Evolutionary conservation across 2,888 invertebrate genomes (phyloP), one percentile per base, ranked within the genome.

Genomic region (Pseudococcus viburni): DNA sequence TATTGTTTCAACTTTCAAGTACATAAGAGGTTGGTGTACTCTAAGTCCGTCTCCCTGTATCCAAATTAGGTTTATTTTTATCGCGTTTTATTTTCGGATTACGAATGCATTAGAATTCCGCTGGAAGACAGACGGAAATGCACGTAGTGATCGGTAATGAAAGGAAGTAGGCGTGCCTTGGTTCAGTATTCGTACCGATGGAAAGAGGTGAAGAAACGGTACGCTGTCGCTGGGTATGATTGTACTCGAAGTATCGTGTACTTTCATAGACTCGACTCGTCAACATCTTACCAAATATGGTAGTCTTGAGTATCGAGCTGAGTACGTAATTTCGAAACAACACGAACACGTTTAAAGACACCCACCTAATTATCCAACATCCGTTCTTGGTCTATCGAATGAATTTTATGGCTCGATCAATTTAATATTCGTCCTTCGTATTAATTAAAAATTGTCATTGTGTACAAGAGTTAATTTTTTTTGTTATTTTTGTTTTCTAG

Each of bases 401-500:
- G 26, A 33, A 33, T 33, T 33, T 33, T 33, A 33, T 33, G 1
- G 26, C 26, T 33, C 26, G 26, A 33, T 33, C 26, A 33, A 15
- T 6, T 26, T 33, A 0, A 39, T 73, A 19, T 15, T 73, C 33
- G 73, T 33, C 73, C 73, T 73, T 73, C 33, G 39, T 73, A 39
- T 73, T 73, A 73, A 73, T 73, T 73, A 68, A 33, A 73, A 73
- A 68, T 68, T 19, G 9, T 22, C 22, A 12, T 22, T 22, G 19
- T 26, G 19, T 64, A 64, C 12, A 11, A 0, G 7, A 8, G 9
- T 0, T 68, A 68, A 68, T 68, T 68, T 68, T 68, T 26, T 22
- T 3, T 68, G 7, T 68, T 68, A 9, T 26, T 68, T 22, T 68
- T 46, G 17, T 33, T 33, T 33, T 64, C 19, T 68, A 96, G 96